phyloP scores from a whole-genome alignment of 1,140 invertebrate species.

The Cyphomyrmex costatus region DNA sequence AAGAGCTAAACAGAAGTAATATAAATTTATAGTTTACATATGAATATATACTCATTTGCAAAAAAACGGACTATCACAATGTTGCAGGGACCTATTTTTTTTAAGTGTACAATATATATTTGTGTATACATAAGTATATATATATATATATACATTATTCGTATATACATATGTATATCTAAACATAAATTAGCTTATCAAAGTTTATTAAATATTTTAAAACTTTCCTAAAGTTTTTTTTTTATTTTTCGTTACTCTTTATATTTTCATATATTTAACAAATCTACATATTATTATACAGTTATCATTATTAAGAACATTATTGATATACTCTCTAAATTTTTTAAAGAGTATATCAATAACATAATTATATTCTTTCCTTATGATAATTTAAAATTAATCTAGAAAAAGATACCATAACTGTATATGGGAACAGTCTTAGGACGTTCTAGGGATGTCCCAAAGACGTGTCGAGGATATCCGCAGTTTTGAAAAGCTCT shows the following conservation, averaged over 20 bases:
- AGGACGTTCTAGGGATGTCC: too few species aligned
- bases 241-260: not conserved
- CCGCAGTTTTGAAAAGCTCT: too few species aligned
- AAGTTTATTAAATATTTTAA: not conserved
- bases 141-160: too few species aligned
- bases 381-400: not conserved
- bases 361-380: not conserved
- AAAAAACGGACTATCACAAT: too few species aligned
- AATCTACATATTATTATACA: not conserved
- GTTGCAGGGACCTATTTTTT: too few species aligned
- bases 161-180: not conserved
- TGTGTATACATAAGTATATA: not conserved
- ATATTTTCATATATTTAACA: not conserved
- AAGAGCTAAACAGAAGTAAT: not conserved
- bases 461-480: too few species aligned
- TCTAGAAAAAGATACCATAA: not conserved
- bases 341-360: not conserved
- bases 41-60: not conserved
- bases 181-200: not conserved
- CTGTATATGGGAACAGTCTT: too few species aligned
- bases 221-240: not conserved
- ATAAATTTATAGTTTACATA: not conserved
- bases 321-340: too few species aligned
- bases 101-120: too few species aligned
- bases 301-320: not conserved